These are phyloP conservation scores for Heliconius ismenius DNA, from an alignment of 2,888 invertebrate species.

Conservation along the genomic window DNA sequence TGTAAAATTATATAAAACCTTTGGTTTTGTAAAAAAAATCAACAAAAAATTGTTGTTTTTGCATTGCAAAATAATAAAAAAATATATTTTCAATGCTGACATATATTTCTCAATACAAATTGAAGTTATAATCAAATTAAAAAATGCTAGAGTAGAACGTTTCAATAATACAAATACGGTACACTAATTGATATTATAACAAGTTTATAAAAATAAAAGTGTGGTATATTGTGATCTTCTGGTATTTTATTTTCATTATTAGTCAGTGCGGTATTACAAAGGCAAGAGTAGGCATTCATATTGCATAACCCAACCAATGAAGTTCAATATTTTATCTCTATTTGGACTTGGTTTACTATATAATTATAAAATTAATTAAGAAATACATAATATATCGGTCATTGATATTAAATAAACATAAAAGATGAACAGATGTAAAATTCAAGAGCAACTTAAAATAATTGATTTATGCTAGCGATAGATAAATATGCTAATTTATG, in stretches of 20 bases:
- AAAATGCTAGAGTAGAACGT: not conserved
- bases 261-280: conserved; percentile 4
- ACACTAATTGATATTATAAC: not conserved
- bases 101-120: not conserved
- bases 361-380: not conserved
- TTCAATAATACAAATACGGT: not conserved
- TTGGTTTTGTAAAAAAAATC: not conserved
- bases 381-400: not conserved
- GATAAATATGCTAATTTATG: conserved; percentile 10
- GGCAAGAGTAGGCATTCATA: not conserved
- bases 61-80: not conserved
- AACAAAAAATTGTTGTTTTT: not conserved
- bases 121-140: not conserved
- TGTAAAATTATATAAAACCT: not conserved
- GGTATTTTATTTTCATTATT: conserved; percentile 6
- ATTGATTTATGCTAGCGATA: conserved; percentile 11
- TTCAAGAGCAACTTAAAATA: conserved; percentile 1
- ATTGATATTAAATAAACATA: conserved; percentile 8
- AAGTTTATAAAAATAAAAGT: not conserved
- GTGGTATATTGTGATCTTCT: not conserved
- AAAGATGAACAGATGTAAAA: conserved; percentile 18
- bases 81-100: not conserved
- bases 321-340: not conserved
- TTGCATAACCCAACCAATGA: no score
- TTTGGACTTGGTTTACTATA: not conserved